These are phyloP conservation scores for Malthinus flaveolus DNA, from an alignment of 2,888 invertebrate genomes.

Conservation along the genomic window DNA sequence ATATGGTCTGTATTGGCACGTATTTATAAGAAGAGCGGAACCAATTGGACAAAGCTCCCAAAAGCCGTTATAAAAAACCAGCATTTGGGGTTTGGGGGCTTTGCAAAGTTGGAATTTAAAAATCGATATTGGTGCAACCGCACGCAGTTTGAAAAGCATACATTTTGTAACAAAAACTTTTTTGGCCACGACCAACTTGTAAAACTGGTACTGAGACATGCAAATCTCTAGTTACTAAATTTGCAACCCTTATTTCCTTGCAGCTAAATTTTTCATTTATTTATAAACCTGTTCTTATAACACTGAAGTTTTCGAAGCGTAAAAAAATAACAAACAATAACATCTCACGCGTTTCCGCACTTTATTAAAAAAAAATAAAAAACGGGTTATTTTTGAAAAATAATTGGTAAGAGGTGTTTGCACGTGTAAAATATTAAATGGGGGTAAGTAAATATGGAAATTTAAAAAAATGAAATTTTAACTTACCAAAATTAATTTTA, in stretches of 20 bases:
- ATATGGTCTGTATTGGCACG: no score
- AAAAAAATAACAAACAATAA: slow-evolving; percentile 18
- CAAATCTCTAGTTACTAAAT: slow-evolving; percentile 24
- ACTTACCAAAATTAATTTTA: neutral
- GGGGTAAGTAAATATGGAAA: neutral
- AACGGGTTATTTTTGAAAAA: slow-evolving; percentile 19
- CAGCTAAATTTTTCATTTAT: slow-evolving; percentile 28
- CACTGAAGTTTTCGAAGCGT: slow-evolving; percentile 30
- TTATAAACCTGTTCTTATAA: slow-evolving; percentile 37
- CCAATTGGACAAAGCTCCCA: no score
- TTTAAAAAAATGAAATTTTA: neutral
- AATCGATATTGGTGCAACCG: slow-evolving; percentile 20
- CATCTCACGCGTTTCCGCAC: slow-evolving; percentile 22
- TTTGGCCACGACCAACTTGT: slow-evolving; percentile 20
- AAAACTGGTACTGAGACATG: slow-evolving; percentile 25
- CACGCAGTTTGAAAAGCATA: neutral
- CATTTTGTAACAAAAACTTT: slow-evolving; percentile 10
- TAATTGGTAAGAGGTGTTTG: neutral
- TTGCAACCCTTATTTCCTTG: slow-evolving; percentile 32
- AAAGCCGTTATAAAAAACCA: no score
- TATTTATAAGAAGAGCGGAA: no score
- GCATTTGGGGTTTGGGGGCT: no score
- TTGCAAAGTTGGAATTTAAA: no score
- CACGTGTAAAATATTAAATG: neutral
- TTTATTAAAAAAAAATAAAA: slow-evolving; percentile 19